These are phyloP conservation scores for Onychostoma macrolepis DNA, from an alignment of 2,113 vertebrate species.

Conservation along the genomic window DNA sequence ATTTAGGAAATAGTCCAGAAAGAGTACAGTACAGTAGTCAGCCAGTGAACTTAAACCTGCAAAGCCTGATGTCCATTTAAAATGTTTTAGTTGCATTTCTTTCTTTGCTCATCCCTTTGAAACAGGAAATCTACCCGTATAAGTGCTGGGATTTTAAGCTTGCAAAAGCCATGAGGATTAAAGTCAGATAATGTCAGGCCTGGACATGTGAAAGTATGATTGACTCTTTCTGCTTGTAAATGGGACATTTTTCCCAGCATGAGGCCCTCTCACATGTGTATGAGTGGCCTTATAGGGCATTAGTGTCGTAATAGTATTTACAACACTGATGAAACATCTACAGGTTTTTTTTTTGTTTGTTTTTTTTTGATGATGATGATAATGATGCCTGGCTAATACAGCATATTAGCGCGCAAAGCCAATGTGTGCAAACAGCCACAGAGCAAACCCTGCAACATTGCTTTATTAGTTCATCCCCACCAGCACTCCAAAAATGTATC, in stretches of 20 bases:
- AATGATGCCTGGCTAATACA: not conserved
- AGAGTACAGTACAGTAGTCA: not conserved
- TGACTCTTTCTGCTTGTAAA: constrained; percentile 18
- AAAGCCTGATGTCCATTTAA: not conserved
- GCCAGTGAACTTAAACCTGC: not conserved
- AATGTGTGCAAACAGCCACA: constrained; percentile 11
- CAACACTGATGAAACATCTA: not conserved
- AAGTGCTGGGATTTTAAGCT: constrained; percentile 29
- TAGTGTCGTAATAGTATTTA: not conserved
- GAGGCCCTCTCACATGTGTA: not conserved
- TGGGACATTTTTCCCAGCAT: not conserved
- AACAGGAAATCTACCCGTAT: constrained; percentile 9
- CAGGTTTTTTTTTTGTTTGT: not conserved
- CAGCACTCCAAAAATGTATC: not conserved
- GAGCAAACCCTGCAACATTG: not conserved
- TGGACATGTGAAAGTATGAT: constrained; percentile 35
- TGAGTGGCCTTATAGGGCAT: not conserved
- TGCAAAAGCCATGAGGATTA: constrained; percentile 32
- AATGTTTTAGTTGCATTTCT: not conserved
- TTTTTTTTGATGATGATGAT: not conserved
- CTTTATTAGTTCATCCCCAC: not conserved
- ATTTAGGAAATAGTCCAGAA: not conserved
- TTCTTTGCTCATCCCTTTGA: not conserved
- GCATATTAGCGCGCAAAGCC: constrained; percentile 8
- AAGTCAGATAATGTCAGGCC: constrained; percentile 32